Percentiles rank a stretch among this genome's conserved stretches.
These are phyloP conservation scores for Ammospiza caudacuta DNA, from an alignment of 2,113 vertebrate genomes.

Conservation along the genomic window DNA sequence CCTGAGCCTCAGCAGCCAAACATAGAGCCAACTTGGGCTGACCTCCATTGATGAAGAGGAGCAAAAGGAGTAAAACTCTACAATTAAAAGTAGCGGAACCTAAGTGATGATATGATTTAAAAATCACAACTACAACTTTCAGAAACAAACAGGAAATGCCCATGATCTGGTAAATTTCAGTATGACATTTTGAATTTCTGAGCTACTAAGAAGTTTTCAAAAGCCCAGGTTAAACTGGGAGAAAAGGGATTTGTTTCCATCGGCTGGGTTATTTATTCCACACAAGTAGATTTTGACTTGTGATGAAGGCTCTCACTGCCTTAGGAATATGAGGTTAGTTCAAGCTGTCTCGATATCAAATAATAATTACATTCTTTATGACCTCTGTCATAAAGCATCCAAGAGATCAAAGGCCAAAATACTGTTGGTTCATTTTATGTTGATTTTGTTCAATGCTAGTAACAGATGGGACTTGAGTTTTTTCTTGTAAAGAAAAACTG, in stretches of 20 bases:
- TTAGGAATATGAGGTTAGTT: constrained; percentile 54
- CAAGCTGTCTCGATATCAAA: constrained; percentile 44
- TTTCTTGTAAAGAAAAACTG: background rate
- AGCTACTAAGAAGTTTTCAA: background rate
- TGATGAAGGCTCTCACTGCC: background rate
- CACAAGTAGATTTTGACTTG: constrained; percentile 16
- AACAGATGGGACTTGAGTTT: background rate
- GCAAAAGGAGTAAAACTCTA: background rate
- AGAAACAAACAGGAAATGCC: background rate
- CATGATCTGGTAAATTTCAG: background rate
- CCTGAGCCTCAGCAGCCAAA: background rate
- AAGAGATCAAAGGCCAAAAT: constrained; percentile 56
- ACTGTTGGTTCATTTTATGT: constrained; percentile 24
- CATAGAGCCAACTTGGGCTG: background rate
- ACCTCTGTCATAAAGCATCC: constrained; percentile 50
- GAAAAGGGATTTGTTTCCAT: background rate
- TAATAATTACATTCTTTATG: constrained; percentile 50
- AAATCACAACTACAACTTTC: background rate
- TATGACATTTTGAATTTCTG: background rate
- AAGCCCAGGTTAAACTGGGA: background rate
- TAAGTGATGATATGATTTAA: background rate
- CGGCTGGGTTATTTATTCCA: background rate
- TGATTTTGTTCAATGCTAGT: constrained; percentile 40
- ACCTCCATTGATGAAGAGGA: background rate
- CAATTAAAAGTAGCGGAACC: background rate